Base-by-base conservation (phyloP, 2,113 vertebrate genomes). In the Butorides virescens region DNA sequence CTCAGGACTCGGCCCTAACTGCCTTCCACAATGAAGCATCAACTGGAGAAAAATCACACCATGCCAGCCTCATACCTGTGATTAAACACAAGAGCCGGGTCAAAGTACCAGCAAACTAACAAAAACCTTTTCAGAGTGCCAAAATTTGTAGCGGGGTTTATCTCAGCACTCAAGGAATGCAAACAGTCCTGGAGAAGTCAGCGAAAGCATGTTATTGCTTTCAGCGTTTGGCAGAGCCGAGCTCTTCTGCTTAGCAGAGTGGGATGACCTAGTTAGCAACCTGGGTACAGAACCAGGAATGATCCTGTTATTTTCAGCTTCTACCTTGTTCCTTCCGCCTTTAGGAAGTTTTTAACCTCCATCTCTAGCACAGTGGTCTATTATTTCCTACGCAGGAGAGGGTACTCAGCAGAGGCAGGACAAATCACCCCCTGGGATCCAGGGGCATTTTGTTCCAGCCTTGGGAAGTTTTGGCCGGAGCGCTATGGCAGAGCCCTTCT, bases 211-310 rank as follows among this genome's bases (percentile, higher is more conserved):
- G 29, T 17, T 56, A 29, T 19, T 52, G 76, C 93, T 89, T 29
- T 37, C 58, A 88, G 93, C 75, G 4, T 29, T 81, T 67, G 88
- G 91, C 93, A 92, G 77, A 91, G 88, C 61, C 36, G 23, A 74
- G 83, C 82, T 90, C 81, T 44, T 68, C 87, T 12, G 39, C 96
- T 85, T 32, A 55, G 49, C 66, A 95, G 84, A 87, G 94, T 36
- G 77, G 88, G 76, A 46, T 97, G 97, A 97, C 95, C 91, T 94
- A 95, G 89, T 97, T 95, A 96, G 83, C 83, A 95, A 88, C 88
- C 80, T 59, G 84, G 74, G 89, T 71, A 72, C 68, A 70, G 83
- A 84, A 96, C 56, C 32, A 46, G 94, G 94, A 89, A 95, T 93
- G 71, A 85, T 72, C 73, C 80, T 65, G 76, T 52, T 84, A 95